Conservation (phyloP, 2,888 invertebrate genomes). For the Metopia argyrocephala region DNA sequence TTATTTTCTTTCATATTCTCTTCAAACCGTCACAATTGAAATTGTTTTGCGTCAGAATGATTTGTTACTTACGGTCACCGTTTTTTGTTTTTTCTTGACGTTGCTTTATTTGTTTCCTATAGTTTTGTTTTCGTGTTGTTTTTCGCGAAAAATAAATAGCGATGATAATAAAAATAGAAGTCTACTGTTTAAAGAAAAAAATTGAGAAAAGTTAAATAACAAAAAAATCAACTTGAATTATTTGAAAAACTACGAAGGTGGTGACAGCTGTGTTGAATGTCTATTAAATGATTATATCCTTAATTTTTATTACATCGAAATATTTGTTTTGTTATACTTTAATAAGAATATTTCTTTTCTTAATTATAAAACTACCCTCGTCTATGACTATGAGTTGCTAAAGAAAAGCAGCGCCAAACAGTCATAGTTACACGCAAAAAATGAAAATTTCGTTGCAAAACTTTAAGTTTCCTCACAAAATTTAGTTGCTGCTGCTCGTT, state of each 20-base stretch:
- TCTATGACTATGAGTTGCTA: too few relatives aligned
- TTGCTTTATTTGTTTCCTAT: not conserved
- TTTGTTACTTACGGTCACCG: constrained; percentile 14
- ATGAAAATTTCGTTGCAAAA: not conserved
- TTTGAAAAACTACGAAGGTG: not conserved
- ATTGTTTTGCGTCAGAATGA: not conserved
- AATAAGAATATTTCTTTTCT: too few relatives aligned
- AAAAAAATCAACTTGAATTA: not conserved
- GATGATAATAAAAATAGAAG: not conserved
- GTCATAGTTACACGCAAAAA: not conserved
- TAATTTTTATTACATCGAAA: too few relatives aligned
- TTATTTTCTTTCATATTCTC: not conserved
- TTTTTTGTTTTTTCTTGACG: not conserved
- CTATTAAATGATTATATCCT: too few relatives aligned
- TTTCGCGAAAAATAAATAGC: not conserved
- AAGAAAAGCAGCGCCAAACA: too few relatives aligned
- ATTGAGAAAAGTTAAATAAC: not conserved
- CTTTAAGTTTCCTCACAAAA: not conserved
- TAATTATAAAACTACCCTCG: not conserved
- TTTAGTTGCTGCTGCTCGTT: not conserved
- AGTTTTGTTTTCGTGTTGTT: not conserved
- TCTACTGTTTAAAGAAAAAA: not conserved
- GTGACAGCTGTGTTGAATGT: not conserved
- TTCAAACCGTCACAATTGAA: not conserved
- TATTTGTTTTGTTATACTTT: too few relatives aligned